Percentiles rank a stretch among this genome's conserved stretches.
These are phyloP conservation scores for Eupristina koningsbergeri DNA, from an alignment of 1,140 invertebrate species.

Conservation along the genomic window DNA sequence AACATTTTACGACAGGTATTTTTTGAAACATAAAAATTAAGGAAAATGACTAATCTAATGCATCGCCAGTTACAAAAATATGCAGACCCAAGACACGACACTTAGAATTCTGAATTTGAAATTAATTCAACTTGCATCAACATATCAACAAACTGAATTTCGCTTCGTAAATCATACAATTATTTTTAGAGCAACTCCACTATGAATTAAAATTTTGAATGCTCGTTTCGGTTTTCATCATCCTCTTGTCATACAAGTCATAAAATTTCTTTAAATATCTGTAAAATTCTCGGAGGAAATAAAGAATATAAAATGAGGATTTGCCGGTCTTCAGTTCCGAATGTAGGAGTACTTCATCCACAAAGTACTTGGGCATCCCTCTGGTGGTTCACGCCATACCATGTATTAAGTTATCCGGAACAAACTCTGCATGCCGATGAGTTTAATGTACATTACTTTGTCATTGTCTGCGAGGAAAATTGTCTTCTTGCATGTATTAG, in stretches of 20 bases:
- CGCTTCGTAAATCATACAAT: background rate
- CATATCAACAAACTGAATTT: no score
- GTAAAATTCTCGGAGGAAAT: background rate
- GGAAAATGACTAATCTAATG: no score
- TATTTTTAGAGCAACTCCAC: background rate
- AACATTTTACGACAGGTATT: no score
- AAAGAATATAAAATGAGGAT: background rate
- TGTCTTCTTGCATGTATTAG: background rate
- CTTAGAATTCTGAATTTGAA: no score
- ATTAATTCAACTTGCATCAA: no score
- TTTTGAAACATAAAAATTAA: no score
- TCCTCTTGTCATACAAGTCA: background rate
- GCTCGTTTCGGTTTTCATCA: background rate
- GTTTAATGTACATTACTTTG: conserved; percentile 69
- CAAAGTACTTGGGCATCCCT: background rate
- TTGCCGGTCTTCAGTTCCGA: background rate
- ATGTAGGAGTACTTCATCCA: background rate
- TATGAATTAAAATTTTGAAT: background rate
- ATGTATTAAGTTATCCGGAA: conserved; percentile 62
- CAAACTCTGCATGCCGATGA: conserved; percentile 67
- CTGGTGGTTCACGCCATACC: conserved; percentile 28
- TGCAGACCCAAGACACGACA: no score
- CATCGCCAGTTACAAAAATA: no score
- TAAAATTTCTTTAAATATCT: conserved; percentile 2
- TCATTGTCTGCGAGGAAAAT: conserved; percentile 56